These are phyloP conservation scores for Seriola dumerili DNA, from an alignment of 2,113 vertebrate genomes.

Conservation along the genomic window DNA sequence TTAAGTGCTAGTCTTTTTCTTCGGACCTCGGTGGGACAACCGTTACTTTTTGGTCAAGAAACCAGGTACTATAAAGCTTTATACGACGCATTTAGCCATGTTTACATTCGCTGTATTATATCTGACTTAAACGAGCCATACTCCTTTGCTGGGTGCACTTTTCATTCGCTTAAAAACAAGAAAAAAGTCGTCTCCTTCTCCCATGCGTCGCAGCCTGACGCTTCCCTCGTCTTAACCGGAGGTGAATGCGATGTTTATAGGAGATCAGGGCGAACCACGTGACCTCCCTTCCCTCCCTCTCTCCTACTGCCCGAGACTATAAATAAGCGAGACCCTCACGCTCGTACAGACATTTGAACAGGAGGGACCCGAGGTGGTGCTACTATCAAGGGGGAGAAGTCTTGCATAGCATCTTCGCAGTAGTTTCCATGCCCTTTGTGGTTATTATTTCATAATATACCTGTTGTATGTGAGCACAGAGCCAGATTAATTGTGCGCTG, in stretches of 20 bases:
- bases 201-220: constrained; percentile 7
- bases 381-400: fast-evolving
- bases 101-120: background rate
- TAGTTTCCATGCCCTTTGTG: background rate
- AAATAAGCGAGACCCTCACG: constrained; percentile 21
- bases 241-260: constrained; percentile 71
- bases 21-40: constrained; percentile 13
- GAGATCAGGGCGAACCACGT: constrained; percentile 64
- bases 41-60: constrained; percentile 45
- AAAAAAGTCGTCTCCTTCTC: background rate
- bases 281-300: constrained; percentile 28
- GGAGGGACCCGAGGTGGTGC: no score
- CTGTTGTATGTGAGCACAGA: background rate
- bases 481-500: no score
- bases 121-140: background rate
- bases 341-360: background rate
- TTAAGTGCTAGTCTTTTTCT: background rate
- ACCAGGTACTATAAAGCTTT: constrained; percentile 10
- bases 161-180: background rate
- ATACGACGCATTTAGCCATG: background rate
- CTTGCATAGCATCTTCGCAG: background rate
- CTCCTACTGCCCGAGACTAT: background rate
- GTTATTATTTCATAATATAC: background rate
- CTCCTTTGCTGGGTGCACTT: background rate
- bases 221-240: background rate